Evolutionary conservation across 2,797 vertebrate species (phyloP).

Genomic region (Urosaurus nigricauda): DNA sequence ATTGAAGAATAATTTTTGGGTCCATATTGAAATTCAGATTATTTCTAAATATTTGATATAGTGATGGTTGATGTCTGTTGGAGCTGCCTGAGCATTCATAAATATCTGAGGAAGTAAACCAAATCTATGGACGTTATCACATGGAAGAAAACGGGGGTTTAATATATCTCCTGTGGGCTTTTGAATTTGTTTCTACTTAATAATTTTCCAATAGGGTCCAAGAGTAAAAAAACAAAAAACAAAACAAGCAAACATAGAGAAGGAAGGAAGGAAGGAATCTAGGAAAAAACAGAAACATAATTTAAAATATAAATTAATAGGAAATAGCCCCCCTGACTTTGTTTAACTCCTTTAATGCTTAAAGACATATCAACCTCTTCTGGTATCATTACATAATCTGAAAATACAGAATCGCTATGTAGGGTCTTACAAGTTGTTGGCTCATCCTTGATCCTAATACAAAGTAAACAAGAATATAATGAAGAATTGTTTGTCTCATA

Average conservation of each 20-base stretch:
- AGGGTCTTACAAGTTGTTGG: not conserved
- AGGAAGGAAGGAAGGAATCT: not conserved
- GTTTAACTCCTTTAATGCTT: no score
- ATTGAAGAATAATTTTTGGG: not conserved
- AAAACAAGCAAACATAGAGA: no score
- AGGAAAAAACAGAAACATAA: not conserved
- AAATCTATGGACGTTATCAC: not conserved
- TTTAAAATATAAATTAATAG: not conserved
- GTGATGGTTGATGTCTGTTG: no score
- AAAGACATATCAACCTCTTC: not conserved
- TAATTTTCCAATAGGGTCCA: not conserved
- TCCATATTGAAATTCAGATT: slow-evolving; percentile 26
- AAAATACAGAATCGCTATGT: not conserved
- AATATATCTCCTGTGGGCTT: not conserved
- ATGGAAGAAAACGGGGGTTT: no score
- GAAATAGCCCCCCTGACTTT: not conserved
- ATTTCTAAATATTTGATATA: slow-evolving; percentile 24
- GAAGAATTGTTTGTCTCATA: not conserved
- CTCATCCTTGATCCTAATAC: not conserved
- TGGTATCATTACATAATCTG: not conserved
- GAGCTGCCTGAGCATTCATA: no score
- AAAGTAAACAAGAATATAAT: not conserved
- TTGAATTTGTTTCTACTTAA: not conserved
- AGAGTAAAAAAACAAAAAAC: not conserved
- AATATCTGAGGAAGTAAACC: no score